Base-by-base conservation (phyloP, 2,113 vertebrate species). In the Paradoxurus hermaphroditus region DNA sequence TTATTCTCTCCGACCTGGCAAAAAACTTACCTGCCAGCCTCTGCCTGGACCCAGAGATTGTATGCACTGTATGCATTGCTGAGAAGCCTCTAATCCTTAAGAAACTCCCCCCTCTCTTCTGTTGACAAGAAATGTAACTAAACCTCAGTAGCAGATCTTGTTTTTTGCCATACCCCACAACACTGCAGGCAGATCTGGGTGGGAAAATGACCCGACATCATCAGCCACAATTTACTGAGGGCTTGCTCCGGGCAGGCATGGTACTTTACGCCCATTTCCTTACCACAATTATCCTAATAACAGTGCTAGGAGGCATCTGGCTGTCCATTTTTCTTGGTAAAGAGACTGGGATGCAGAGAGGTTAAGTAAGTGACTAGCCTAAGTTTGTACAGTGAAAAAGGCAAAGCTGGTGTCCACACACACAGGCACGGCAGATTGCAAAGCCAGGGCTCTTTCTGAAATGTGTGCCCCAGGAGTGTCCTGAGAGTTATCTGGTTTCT, bases 1-100 rank as follows among this genome's bases (percentile, higher is more conserved):
- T 44, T 81, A 94, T 93, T 95, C 65, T 67, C 95, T 98, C 93
- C 11, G 27, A 96, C 88, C 87, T 77, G 67, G 91, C 16, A 23
- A 41, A 62, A 7, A 86, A 87, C 44, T 67, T 41, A 72, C 86
- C 70, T 75, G 86, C 68, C 85, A 81, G 72, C 70, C 70, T 77
- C 77, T 41, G n/a, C 79, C 77, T 63, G 18, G 1, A 68, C 77
- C 88, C 75, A 77, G 41, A 83, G 70, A 79, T 77, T 63, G 73
- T 27, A 77, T 51, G 56, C 73, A 90, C 39, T 31, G 16, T 29
- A 67, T 89, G 91, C 97, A 97, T 92, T 86, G 56, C 93, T 93
- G 73, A 75, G 70, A 87, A 96, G 44, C 25, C 49, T 25, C 7
- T 36, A 67, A 77, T 86, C 81, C 3, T 44, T 31, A 5, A 67